Base-by-base conservation (phyloP, 2,888 invertebrate species). In the Acholoe squamosa region DNA sequence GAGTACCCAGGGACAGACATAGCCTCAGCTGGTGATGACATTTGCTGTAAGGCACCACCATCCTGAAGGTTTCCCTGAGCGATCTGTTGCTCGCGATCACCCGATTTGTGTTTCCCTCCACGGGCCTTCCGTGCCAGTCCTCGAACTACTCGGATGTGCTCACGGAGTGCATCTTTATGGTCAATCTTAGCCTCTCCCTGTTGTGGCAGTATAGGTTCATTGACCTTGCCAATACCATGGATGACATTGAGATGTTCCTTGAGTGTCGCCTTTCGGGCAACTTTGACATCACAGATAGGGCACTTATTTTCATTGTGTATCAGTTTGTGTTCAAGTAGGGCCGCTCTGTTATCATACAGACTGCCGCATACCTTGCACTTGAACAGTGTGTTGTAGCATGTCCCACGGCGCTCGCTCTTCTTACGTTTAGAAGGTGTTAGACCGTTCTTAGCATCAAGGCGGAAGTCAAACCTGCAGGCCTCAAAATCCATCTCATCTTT, bases 391-490 rank as follows among this genome's bases (percentile, higher is more conserved):
- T 90, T 91, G 91, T 92, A 92, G 67, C 89, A 89, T 0, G 67
- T 76, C 54, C 86, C 86, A 16, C 90, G 67, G 31, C 89, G 34
- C 77, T 84, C 76, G 76, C 86, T 89, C 76, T 90, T 89, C 61
- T 89, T 90, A 51, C 93, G 91, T n/a, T 90, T 89, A 16, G 93
- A 92, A 0, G 93, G 93, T n/a, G 92, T 93, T 76, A 93, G 90
- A 19, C 92, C 93, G 34, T 92, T 92, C 90, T 93, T 93, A 61
- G 89, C 54, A 89, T 93, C 93, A 28, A 93, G 77, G 31, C 93
- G 92, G 89, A 93, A 93, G 91, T 93, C 93, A 67, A 93, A 93
- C 31, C 93, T 90, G 89, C 93, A 93, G 12, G 92, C 89, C n/a
- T 92, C 92, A 80, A 93, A 93, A 76, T 92, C 92, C 92, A 92